Conservation (phyloP, 2,797 vertebrate species). For the Bryconaethiops microstoma region DNA sequence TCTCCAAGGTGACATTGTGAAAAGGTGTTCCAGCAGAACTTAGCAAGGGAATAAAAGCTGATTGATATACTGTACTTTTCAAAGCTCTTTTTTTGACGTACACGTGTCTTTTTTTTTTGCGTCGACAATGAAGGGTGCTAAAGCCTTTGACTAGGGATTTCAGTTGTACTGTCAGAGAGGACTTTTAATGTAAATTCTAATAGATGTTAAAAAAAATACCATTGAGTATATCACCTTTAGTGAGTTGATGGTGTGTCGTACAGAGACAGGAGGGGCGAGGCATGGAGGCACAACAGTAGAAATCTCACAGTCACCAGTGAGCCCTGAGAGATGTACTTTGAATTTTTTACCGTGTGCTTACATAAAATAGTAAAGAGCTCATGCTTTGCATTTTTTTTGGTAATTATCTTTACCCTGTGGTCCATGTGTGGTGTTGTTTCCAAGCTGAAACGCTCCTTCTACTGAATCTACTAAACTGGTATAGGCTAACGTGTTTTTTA, state of each 20-base stretch:
- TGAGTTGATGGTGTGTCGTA: neutral
- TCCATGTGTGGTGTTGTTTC: neutral
- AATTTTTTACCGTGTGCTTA: neutral
- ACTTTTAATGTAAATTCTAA: neutral
- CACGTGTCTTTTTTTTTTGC: slow-evolving; percentile 53
- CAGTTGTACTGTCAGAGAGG: slow-evolving; percentile 22
- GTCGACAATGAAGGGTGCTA: neutral
- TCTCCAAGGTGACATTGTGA: slow-evolving; percentile 45
- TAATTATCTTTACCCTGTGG: no score
- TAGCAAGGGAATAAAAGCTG: slow-evolving; percentile 58
- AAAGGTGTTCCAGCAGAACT: slow-evolving; percentile 44
- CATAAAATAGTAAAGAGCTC: neutral
- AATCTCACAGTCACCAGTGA: neutral
- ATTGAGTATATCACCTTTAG: neutral
- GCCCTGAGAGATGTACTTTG: neutral
- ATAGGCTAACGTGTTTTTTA: no score
- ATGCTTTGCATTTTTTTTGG: neutral
- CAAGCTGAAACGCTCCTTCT: no score
- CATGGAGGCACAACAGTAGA: neutral
- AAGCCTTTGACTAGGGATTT: slow-evolving; percentile 40
- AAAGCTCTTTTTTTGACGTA: slow-evolving; percentile 60
- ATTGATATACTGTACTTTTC: slow-evolving; percentile 62
- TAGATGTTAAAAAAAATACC: no score
- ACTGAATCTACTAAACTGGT: no score
- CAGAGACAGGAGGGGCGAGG: neutral